These are phyloP conservation scores for Xenopus tropicalis DNA, from an alignment of 2,113 vertebrate species.

Conservation along the genomic window UCB_Xtro_10.0 CM004444.2:86263501-86264000, in stretches of 20 bases:
- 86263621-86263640: slow-evolving; percentile 23
- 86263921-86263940: background rate
- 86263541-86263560: slow-evolving; percentile 32
- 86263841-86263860: background rate
- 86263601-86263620: slow-evolving; percentile 7
- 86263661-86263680: slow-evolving; percentile 21
- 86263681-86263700: slow-evolving; percentile 14
- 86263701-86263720: slow-evolving; percentile 43
- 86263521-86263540: slow-evolving; percentile 40
- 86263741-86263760: slow-evolving; percentile 12
- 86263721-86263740: slow-evolving; percentile 36
- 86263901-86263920: no score
- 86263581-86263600: slow-evolving; percentile 12
- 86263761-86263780: background rate
- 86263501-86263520: slow-evolving; percentile 45
- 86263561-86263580: slow-evolving; percentile 35
- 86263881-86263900: background rate
- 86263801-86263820: background rate
- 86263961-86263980: background rate
- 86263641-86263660: slow-evolving; percentile 17
- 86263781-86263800: background rate
- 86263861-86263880: no score
- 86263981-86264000: slow-evolving; percentile 4
- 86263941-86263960: background rate
- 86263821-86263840: no score